Conservation (phyloP, 2,888 invertebrate species). For the Nomada ferruginata region DNA sequence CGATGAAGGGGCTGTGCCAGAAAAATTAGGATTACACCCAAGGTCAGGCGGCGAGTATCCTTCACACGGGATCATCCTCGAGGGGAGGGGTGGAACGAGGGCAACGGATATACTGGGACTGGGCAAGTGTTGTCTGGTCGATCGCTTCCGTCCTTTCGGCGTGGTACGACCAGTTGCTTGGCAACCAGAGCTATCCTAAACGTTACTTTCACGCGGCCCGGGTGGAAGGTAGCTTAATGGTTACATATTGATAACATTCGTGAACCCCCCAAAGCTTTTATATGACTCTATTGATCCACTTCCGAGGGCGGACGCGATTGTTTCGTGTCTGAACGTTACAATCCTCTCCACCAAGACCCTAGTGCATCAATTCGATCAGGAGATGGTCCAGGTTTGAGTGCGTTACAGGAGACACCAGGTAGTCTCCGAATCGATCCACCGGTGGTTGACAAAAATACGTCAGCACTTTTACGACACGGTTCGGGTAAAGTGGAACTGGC, state of each 20-base stretch:
- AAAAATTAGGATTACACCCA: conserved; percentile 49
- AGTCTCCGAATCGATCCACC: neutral
- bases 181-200: conserved; percentile 57
- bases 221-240: conserved; percentile 72
- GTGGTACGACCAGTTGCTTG: conserved; percentile 60
- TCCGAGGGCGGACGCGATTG: conserved; percentile 24
- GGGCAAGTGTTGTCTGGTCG: conserved; percentile 69
- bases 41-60: conserved; percentile 57
- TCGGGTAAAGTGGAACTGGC: neutral
- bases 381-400: neutral
- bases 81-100: conserved; percentile 35
- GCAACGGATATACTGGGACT: conserved; percentile 53
- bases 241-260: conserved; percentile 81
- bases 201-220: conserved; percentile 60
- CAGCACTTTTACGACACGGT: neutral
- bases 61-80: conserved; percentile 31
- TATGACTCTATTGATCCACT: conserved; percentile 31
- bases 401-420: neutral
- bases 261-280: conserved; percentile 63
- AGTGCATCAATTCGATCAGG: conserved; percentile 5
- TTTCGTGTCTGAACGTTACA: conserved; percentile 28
- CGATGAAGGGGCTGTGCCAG: conserved; percentile 26
- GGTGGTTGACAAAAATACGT: neutral
- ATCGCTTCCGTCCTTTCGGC: conserved; percentile 71
- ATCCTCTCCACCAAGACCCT: conserved; percentile 5